These are phyloP conservation scores for Chrysocyon brachyurus DNA, from an alignment of 2,797 vertebrate genomes.

Conservation along the genomic window DNA sequence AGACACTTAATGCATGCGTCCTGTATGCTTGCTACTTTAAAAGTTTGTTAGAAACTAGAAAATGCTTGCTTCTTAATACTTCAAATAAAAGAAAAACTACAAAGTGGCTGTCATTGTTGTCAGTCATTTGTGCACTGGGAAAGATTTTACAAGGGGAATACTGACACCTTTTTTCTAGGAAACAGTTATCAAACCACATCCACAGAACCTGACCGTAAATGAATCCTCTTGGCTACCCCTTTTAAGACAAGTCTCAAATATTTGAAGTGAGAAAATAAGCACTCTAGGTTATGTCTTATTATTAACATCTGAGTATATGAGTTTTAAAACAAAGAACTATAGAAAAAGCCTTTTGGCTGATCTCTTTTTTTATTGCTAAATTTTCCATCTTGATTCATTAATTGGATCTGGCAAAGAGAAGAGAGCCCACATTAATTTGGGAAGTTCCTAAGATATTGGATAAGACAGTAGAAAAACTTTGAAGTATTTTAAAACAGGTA, in stretches of 20 bases:
- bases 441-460: background rate
- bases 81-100: background rate
- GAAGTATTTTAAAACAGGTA: background rate
- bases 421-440: background rate
- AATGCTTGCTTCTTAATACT: background rate
- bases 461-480: background rate
- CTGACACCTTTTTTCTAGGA: background rate
- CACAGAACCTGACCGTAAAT: background rate
- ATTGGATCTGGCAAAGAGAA: background rate
- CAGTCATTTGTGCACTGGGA: background rate
- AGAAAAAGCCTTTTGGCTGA: background rate
- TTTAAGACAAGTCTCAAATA: background rate
- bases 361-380: background rate
- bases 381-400: conserved; percentile 4
- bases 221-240: background rate
- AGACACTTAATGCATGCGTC: too few species aligned
- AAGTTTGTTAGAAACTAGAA: background rate
- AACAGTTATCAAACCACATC: background rate
- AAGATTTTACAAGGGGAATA: background rate
- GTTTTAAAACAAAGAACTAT: background rate
- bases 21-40: background rate
- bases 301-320: background rate
- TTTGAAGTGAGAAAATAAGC: background rate
- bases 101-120: background rate
- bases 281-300: background rate